A percentile compares a stretch with the other conserved stretches of the same genome.
Conservation (phyloP, 2,888 invertebrate species). For the Lithodes maja region DNA sequence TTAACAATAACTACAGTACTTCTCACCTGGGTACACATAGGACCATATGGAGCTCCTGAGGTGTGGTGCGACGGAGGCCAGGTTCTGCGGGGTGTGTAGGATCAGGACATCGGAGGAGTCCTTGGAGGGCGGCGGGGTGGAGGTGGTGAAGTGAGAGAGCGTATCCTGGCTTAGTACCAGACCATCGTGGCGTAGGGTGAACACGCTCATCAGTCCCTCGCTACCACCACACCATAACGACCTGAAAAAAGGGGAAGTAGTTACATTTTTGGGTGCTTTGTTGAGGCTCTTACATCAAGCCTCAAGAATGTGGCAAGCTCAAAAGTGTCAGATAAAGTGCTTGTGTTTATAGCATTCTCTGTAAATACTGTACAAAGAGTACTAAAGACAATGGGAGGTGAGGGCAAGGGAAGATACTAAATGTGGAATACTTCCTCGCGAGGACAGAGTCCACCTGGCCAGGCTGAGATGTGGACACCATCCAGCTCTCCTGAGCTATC, state of each 20-base stretch:
- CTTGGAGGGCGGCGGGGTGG: constrained; percentile 52
- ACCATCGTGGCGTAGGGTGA: constrained; percentile 82
- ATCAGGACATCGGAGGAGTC: constrained; percentile 60
- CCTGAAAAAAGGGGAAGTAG: constrained; percentile 35
- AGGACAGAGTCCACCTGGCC: too few relatives aligned
- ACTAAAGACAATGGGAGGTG: too few relatives aligned
- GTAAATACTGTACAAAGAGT: too few relatives aligned
- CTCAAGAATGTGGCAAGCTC: background rate
- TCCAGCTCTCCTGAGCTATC: too few relatives aligned
- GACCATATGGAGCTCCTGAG: constrained; percentile 79
- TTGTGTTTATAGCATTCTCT: too few relatives aligned
- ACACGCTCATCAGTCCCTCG: constrained; percentile 86
- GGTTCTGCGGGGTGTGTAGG: constrained; percentile 62
- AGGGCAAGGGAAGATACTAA: too few relatives aligned
- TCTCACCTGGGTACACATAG: constrained; percentile 86
- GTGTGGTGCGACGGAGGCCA: constrained; percentile 44
- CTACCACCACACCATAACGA: constrained; percentile 92
- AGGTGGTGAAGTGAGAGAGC: constrained; percentile 77
- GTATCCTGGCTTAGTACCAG: constrained; percentile 85
- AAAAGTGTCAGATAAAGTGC: too few relatives aligned
- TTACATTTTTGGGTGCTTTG: background rate
- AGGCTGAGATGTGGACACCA: too few relatives aligned
- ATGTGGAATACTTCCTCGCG: too few relatives aligned
- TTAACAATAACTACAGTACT: background rate
- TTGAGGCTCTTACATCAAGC: background rate